phyloP scores from a whole-genome alignment of 2,113 vertebrate species.

The Brachyistius frenatus region DNA sequence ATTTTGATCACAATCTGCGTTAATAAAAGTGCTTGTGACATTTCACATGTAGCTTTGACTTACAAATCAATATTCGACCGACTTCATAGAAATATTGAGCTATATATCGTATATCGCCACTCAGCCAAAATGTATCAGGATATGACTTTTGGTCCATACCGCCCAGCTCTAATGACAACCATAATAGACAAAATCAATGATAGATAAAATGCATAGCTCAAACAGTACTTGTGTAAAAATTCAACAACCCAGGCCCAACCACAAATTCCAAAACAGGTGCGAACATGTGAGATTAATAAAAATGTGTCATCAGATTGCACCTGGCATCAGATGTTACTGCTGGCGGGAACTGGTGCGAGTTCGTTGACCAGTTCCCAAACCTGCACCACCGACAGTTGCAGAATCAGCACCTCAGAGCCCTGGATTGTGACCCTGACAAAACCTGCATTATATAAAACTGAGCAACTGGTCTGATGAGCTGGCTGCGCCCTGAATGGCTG shows the following conservation, averaged over 20 bases:
- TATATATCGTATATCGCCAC: no score
- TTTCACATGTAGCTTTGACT: no score
- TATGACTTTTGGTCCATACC: no score
- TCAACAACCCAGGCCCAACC: no score
- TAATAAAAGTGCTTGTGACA: no score
- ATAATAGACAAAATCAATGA: background rate
- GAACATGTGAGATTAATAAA: slow-evolving; percentile 15
- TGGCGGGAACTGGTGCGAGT: background rate
- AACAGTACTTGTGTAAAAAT: background rate
- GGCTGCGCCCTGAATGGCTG: slow-evolving; percentile 10
- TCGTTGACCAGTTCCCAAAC: background rate
- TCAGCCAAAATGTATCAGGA: no score
- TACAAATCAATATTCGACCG: no score
- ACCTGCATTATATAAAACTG: background rate
- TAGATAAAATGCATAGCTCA: background rate
- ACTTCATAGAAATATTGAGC: no score
- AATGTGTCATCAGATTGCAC: background rate
- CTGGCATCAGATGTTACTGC: slow-evolving; percentile 12
- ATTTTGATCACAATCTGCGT: no score
- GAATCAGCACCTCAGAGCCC: slow-evolving; percentile 33
- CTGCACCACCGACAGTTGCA: background rate
- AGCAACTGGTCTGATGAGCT: background rate
- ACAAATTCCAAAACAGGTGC: background rate
- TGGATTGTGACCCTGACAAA: background rate
- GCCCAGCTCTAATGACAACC: no score